Conservation (phyloP, 2,888 invertebrate species). For the Crepidodera aurea region DNA sequence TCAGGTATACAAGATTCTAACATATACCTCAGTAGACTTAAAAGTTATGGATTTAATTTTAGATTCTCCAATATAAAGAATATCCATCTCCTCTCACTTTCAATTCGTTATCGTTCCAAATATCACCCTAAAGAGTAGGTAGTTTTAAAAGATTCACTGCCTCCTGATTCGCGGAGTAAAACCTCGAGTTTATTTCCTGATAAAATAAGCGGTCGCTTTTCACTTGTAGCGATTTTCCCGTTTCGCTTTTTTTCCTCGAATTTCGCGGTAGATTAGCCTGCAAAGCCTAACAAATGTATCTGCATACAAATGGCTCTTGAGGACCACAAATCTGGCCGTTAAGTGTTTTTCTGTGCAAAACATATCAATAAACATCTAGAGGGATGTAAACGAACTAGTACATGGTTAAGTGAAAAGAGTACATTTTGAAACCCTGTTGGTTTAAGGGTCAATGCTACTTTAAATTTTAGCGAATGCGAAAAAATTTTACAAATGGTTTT, state of each 20-base stretch:
- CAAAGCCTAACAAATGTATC: slow-evolving; percentile 20
- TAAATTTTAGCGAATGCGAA: too few species aligned
- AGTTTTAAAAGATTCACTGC: not conserved
- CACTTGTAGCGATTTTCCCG: slow-evolving; percentile 21
- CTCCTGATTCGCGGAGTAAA: slow-evolving; percentile 1
- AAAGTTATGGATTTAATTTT: too few species aligned
- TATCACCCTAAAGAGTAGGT: not conserved
- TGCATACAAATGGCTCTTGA: slow-evolving; percentile 19
- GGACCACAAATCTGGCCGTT: slow-evolving; percentile 17
- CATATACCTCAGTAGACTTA: too few species aligned
- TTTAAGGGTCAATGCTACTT: too few species aligned
- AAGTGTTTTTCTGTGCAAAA: slow-evolving; percentile 17
- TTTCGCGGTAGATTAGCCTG: slow-evolving; percentile 21
- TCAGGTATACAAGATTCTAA: too few species aligned
- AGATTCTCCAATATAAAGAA: too few species aligned
- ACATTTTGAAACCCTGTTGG: not conserved
- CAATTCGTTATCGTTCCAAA: not conserved
- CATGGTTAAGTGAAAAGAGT: not conserved
- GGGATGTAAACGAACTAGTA: not conserved
- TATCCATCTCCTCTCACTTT: not conserved
- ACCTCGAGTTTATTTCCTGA: slow-evolving; percentile 7
- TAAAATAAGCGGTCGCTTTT: slow-evolving; percentile 11
- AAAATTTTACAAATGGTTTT: too few species aligned
- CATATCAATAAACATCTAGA: slow-evolving; percentile 16
- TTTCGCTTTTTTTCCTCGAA: slow-evolving; percentile 10